A percentile compares a stretch with the other conserved stretches of the same genome.
Evolutionary conservation across 2,113 vertebrate species (phyloP).

Genomic region (Indicator maculatus): DNA sequence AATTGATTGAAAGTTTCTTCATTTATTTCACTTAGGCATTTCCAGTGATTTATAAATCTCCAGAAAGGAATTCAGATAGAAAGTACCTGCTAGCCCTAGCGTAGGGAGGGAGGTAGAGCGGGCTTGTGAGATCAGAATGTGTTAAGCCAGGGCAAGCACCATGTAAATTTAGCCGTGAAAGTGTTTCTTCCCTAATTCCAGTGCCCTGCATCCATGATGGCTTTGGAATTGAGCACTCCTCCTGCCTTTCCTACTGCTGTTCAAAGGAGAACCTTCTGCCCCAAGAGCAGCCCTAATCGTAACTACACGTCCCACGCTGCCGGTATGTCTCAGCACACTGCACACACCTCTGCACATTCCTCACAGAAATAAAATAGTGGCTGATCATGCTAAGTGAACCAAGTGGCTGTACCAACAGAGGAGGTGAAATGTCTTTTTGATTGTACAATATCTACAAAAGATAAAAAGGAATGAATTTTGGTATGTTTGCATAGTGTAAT

Average conservation of each 20-base stretch:
- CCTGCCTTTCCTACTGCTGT: fast-evolving
- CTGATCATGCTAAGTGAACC: not conserved
- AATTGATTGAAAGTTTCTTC: not conserved
- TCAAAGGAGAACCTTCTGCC: not conserved
- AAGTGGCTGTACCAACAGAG: not conserved
- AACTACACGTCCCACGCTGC: fast-evolving
- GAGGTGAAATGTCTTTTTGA: not conserved
- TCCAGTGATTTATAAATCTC: not conserved
- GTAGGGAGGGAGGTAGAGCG: not conserved
- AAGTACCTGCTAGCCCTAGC: not conserved
- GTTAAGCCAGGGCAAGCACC: not conserved
- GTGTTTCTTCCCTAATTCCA: not conserved
- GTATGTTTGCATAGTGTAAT: not conserved
- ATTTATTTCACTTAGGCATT: not conserved
- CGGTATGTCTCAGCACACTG: no score
- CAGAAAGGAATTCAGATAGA: not conserved
- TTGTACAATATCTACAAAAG: not conserved
- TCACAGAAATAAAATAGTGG: not conserved
- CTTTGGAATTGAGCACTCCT: not conserved
- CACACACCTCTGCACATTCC: fast-evolving
- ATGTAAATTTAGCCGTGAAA: not conserved
- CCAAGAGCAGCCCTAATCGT: not conserved
- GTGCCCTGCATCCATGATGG: not conserved
- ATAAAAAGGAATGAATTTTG: not conserved
- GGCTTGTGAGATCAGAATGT: no score